Percentiles rank a stretch among this genome's conserved stretches.
Conservation (phyloP, 2,888 invertebrate species). For the Dorcus parallelipipedus region DNA sequence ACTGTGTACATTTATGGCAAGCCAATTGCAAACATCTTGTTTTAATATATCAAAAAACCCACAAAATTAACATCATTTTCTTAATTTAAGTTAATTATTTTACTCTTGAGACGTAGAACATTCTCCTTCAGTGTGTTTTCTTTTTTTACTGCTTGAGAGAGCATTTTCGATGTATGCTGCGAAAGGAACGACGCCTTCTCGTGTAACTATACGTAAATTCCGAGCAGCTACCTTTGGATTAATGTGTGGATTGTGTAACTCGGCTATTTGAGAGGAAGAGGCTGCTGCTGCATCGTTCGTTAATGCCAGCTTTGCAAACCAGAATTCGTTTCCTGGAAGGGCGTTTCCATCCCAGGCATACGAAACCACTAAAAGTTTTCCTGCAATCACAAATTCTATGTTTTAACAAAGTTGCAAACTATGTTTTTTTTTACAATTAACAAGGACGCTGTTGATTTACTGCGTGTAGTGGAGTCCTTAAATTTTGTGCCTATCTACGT, state of each 20-base stretch:
- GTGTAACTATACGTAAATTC: conserved; percentile 54
- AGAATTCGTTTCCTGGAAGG: conserved; percentile 71
- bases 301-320: conserved; percentile 53
- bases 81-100: no score
- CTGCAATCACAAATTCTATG: conserved; percentile 20
- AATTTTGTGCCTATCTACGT: no score
- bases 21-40: no score
- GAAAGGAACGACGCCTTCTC: conserved; percentile 29
- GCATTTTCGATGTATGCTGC: conserved; percentile 21
- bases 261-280: conserved; percentile 58
- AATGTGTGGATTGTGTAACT: conserved; percentile 60
- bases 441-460: no score
- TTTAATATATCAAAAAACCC: no score
- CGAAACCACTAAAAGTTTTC: conserved; percentile 57
- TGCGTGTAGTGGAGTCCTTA: no score
- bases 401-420: background rate
- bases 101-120: no score
- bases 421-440: no score
- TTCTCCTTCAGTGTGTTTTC: no score
- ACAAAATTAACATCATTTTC: no score
- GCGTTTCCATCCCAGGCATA: conserved; percentile 74
- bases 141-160: background rate
- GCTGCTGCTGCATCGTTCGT: conserved; percentile 62
- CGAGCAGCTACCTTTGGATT: conserved; percentile 52
- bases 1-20: no score